Conservation (phyloP, 37 sponge, comb jelly and placozoan genomes). For the Amphimedon queenslandica region DNA sequence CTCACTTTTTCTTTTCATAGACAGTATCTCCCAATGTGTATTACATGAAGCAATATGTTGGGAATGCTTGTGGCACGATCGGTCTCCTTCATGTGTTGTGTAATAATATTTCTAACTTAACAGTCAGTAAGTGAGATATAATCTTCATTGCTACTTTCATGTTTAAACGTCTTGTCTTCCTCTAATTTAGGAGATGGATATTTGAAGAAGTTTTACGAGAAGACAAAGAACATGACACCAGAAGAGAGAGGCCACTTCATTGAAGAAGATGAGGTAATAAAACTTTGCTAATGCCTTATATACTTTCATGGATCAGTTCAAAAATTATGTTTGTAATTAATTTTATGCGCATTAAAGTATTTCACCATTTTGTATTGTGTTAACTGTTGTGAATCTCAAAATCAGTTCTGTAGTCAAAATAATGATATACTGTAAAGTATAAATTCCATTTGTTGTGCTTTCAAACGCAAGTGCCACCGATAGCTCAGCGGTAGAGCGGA, state of each 20-base stretch:
- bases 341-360: no score
- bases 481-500: slow-evolving; percentile 59
- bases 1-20: slow-evolving; percentile 6
- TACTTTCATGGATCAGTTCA: not conserved
- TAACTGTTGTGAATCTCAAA: no score
- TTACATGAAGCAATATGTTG: slow-evolving; percentile 94
- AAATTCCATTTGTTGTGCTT: slow-evolving; percentile 2
- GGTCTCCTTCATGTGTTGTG: slow-evolving; percentile 88
- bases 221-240: slow-evolving; percentile 70
- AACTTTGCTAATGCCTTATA: not conserved
- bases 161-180: not conserved
- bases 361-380: no score
- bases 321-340: no score
- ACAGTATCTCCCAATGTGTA: slow-evolving; percentile 57
- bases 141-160: not conserved
- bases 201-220: slow-evolving; percentile 71
- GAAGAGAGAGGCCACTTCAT: slow-evolving; percentile 61
- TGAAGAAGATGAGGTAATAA: slow-evolving; percentile 69
- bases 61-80: slow-evolving; percentile 98
- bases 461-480: slow-evolving; percentile 7
- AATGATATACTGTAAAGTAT: not conserved
- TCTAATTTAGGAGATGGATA: slow-evolving; percentile 66
- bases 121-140: slow-evolving; percentile 35
- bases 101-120: slow-evolving; percentile 65
- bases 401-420: not conserved